Evolutionary conservation across 2,888 invertebrate genomes (phyloP), one percentile per base, ranked within the genome.

Genomic region (Pachliopta kotzebuea): DNA sequence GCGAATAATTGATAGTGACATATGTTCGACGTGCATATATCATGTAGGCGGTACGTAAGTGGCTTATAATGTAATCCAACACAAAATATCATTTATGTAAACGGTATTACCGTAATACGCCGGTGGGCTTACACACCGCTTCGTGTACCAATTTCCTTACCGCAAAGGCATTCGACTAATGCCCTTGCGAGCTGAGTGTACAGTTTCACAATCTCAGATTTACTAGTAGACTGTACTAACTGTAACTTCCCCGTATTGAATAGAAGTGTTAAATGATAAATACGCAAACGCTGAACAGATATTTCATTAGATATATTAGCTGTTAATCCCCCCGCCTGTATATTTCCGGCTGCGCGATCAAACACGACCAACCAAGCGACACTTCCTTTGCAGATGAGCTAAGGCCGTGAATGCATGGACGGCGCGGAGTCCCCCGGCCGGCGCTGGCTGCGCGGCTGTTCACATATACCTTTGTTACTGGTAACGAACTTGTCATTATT

Each of bases 321-420:
- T 60, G 65, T 53, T 21, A 63, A 55, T 50, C 50, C 56, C 45
- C 50, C 26, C 62, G 61, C 56, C 66, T 31, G 55, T 67, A 62
- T 29, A 58, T 67, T 68, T 68, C 68, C 68, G 67, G 56, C 66
- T 53, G 56, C 61, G 52, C 61, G 80, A 80, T 82, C 78, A 79
- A 77, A 78, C 76, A 61, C 55, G 53, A 56, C 53, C 53, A 65
- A 60, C 60, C 63, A 37, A 69, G 63, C 59, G 68, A 55, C 63
- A 56, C 64, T 72, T 69, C 70, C 67, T 67, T 69, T 71, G 55
- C 85, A 85, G 85, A 76, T 80, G 78, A 79, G 72, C 76, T 78
- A 79, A 79, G 74, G 79, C 74, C 67, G 74, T 71, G 77, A 74
- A 71, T 81, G 78, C 79, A 82, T 83, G 82, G 83, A 78, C 75